phyloP scores from a whole-genome alignment of 1,140 invertebrate genomes.

The Cryptotermes secundus region DNA sequence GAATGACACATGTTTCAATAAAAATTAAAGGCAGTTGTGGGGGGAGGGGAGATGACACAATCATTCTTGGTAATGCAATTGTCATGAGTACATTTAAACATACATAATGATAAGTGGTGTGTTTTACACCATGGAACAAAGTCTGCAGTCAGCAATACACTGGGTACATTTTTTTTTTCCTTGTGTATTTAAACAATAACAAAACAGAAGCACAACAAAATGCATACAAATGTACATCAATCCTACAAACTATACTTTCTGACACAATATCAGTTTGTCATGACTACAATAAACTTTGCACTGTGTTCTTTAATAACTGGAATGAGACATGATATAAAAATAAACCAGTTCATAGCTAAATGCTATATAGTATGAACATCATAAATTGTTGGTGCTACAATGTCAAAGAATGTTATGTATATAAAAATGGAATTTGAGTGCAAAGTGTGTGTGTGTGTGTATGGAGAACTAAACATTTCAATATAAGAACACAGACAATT shows the following conservation, averaged over 20 bases:
- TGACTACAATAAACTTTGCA: not conserved
- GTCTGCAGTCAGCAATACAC: not conserved
- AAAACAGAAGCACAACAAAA: slow-evolving; percentile 2
- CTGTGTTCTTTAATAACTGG: not conserved
- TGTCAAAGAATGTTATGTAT: not conserved
- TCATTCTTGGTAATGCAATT: too few relatives aligned
- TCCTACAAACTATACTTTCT: not conserved
- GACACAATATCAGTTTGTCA: not conserved
- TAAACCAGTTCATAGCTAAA: not conserved
- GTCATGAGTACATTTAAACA: too few relatives aligned
- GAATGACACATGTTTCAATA: too few relatives aligned
- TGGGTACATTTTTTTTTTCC: not conserved
- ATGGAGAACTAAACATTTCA: too few relatives aligned
- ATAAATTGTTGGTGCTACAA: not conserved
- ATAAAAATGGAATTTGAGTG: not conserved
- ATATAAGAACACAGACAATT: too few relatives aligned
- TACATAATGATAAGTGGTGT: too few relatives aligned
- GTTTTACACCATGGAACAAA: too few relatives aligned
- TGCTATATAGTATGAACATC: not conserved
- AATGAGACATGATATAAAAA: not conserved
- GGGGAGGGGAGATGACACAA: too few relatives aligned
- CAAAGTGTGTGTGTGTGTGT: too few relatives aligned
- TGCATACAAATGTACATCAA: not conserved
- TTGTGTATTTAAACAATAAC: slow-evolving; percentile 16
- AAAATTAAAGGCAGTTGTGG: too few relatives aligned